Base-by-base conservation (phyloP, 2,113 vertebrate species). In the Oenanthe melanoleuca region DNA sequence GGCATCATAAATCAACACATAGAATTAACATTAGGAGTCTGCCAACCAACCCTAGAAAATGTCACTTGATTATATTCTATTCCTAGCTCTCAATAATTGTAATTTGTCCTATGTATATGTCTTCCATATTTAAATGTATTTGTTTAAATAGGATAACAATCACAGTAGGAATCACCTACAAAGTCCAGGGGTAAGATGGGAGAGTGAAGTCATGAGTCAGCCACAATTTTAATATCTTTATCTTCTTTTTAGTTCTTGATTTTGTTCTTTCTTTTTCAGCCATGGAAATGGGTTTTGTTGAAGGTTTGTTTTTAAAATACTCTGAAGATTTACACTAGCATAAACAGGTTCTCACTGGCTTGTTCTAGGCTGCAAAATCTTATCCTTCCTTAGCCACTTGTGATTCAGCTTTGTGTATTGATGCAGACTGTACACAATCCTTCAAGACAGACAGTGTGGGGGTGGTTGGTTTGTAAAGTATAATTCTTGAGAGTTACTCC, bases 1-100 rank as follows among this genome's bases (percentile, higher is more conserved):
- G 85, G 57, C 52, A 83, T 91, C 88, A 92, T 85, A 94, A 95
- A 96, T 95, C 92, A 92, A 89, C 78, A 86, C 83, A 12, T 83
- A 52, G 44, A 91, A 92, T 91, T 94, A 95, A 65, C 60, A 78
- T 78, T 67, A 88, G 22, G 59, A 71, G 29, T 64, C 81, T 91
- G 74, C n/a, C 81, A 91, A 84, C 33, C 24, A 84, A 73, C 72
- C 20, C 72, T 75, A 82, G 89, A 96, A 96, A 93, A 74, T 83
- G 34, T 70, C 89, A 66, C 22, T 73, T 66, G 55, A 91, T 92
- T 94, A 64, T 72, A 84, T 88, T 92, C 47, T 88, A 37, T 50
- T 75, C 34, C 37, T 74, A 84, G 21, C 7, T 79, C 56, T 60
- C 14, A 5, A 93, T 91, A 93, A 89, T 44, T 93, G 55, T 78